Evolutionary conservation across 2,797 vertebrate species (phyloP).

Genomic region (Sciurus vulgaris): DNA sequence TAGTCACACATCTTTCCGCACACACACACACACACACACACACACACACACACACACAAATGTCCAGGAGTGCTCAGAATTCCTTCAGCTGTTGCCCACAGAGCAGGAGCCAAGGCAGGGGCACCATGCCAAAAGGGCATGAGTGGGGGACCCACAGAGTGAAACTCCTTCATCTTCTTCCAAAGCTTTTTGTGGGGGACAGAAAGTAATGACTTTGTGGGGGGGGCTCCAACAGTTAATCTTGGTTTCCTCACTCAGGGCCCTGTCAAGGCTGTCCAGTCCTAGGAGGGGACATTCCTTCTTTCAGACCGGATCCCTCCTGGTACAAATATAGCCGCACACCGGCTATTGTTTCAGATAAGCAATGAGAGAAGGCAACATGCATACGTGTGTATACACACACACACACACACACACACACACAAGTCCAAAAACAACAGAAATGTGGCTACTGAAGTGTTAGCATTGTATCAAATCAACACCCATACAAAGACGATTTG

Average conservation of each 20-base stretch:
- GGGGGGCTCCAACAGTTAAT: not conserved
- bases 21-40: not conserved
- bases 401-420: not conserved
- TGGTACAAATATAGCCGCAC: constrained; percentile 64
- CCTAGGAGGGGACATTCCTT: not conserved
- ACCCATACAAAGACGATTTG: constrained; percentile 67
- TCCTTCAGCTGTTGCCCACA: not conserved
- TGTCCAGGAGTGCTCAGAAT: constrained; percentile 22
- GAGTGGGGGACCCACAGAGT: not conserved
- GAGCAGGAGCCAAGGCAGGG: not conserved
- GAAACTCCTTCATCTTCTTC: constrained; percentile 1
- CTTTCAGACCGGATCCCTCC: constrained; percentile 52
- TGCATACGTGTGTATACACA: not conserved
- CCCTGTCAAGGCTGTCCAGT: not conserved
- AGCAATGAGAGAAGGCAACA: constrained; percentile 70
- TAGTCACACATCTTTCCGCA: constrained; percentile 13
- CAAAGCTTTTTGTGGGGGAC: not conserved
- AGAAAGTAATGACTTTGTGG: not conserved
- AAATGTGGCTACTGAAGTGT: constrained; percentile 55
- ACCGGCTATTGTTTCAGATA: constrained; percentile 65
- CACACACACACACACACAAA: not conserved
- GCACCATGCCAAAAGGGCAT: not conserved
- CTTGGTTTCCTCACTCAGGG: not conserved
- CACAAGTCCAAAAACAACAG: constrained; percentile 48
- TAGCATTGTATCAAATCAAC: constrained; percentile 72